Percentiles rank a stretch among this genome's conserved stretches.
Evolutionary conservation across 2,888 invertebrate species (phyloP).

Genomic region (Drosophila nr. perissopoda): DNA sequence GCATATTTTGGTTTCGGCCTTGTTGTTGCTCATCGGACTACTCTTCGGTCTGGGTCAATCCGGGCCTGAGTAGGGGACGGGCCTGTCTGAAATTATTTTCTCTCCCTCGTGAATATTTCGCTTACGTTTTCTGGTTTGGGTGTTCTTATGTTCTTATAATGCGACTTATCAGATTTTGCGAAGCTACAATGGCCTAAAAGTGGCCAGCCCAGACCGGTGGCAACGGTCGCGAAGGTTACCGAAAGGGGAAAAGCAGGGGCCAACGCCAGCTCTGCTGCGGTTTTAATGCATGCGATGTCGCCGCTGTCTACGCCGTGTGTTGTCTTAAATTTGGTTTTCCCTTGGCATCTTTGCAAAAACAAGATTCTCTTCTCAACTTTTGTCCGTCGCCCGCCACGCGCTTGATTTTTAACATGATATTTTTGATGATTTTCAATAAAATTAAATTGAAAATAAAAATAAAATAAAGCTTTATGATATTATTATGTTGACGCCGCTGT

Average conservation of each 20-base stretch:
- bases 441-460: constrained; percentile 83
- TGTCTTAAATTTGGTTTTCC: constrained; percentile 70
- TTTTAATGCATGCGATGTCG: constrained; percentile 64
- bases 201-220: constrained; percentile 62
- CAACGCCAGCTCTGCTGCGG: constrained; percentile 51
- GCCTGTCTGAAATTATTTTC: constrained; percentile 68
- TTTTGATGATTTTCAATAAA: constrained; percentile 79
- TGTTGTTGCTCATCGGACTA: constrained; percentile 55
- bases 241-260: constrained; percentile 10
- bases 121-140: constrained; percentile 71
- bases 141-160: constrained; percentile 83
- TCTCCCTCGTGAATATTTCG: constrained; percentile 68
- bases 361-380: constrained; percentile 41
- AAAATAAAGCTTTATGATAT: constrained; percentile 79
- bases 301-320: constrained; percentile 32
- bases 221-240: constrained; percentile 69
- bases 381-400: constrained; percentile 64
- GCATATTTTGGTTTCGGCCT: constrained; percentile 74
- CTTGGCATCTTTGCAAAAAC: constrained; percentile 25
- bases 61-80: constrained; percentile 8
- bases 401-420: constrained; percentile 59
- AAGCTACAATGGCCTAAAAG: constrained; percentile 80
- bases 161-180: constrained; percentile 80
- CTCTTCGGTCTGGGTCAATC: constrained; percentile 17
- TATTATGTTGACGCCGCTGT: constrained; percentile 74